Base-by-base conservation (phyloP, 1,140 invertebrate species). In the Drosophila obscura region DNA sequence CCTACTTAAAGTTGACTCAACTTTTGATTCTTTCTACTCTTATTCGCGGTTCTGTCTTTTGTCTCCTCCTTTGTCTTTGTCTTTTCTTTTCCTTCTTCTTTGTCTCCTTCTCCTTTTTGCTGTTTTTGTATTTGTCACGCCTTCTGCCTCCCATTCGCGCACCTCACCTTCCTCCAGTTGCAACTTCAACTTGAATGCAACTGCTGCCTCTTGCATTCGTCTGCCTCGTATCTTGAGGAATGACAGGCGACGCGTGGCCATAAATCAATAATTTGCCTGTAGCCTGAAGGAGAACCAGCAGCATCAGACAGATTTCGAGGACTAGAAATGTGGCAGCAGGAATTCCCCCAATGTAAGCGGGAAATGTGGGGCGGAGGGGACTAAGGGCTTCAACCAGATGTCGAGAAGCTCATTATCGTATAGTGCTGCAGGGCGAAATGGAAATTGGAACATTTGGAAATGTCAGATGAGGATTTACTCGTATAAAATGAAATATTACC, bases 1-100 rank as follows among this genome's bases (percentile, higher is more conserved):
- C 11, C 68, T 69, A 72, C 75, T 83, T 83, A 75, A 75, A 76
- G 80, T 82, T 82, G 80, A 82, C 46, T 82, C 75, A 82, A 82
- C 80, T 82, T 75, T 83, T 66, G 53, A 64, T 58, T 69, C 51
- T 52, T n/a, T 57, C 11, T 16, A 11, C 35, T 4, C 11, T 39
- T 13, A 39, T 39, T 39, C 35, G 35, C 11, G 52, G 41, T 52
- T 62, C 65, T 53, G 45, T 41, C 43, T 35, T 45, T 31, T 67
- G 46, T 62, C 26, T 44, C 26, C 31, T 46, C 19, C 55, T 52
- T 49, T 53, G 48, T 15, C 55, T 52, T 49, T 53, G 48, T 15
- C 50, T 49, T 9, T 24, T 19, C 8, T 19, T 44, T 39, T 46
- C 5, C 26, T 26, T 63, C 16, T 19, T 48, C 16, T n/a, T 41